Base-by-base conservation (phyloP, 2,797 vertebrate species). In the Microcaecilia unicolor region DNA sequence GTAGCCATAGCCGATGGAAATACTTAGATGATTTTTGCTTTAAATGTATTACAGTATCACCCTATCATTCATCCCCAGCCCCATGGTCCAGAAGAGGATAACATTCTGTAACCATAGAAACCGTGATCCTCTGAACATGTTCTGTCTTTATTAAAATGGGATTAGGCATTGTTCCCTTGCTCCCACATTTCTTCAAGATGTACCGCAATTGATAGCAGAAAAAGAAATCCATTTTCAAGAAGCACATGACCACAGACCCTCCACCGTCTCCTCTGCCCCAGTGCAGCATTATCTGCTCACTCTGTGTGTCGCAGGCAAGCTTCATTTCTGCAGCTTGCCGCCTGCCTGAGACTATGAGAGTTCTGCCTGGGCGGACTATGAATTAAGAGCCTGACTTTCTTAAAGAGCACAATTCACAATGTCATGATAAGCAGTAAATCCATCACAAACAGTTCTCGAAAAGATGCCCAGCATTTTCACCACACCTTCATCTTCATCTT, bases 61-160 rank as follows among this genome's bases (percentile, higher is more conserved):
- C 12, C 26, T 9, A 22, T 20, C 25, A 40, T 48, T 48, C 28
- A 36, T 48, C 36, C 50, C 26, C 39, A 25, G 31, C 25, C 21
- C 54, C 27, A 29, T 34, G 30, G 55, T 9, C 25, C 37, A 31
- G 41, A 27, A 25, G 42, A 51, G 41, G 48, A 62, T 41, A 61
- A 37, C 45, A 22, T 49, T 47, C 51, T 8, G 70, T 88, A 72
- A 72, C 72, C 80, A 85, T 81, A 72, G 85, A 80, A 77, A 86
- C 72, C 26, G 56, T 54, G 9, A 22, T 59, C 63, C 51, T 64
- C 33, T 59, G 61, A 64, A 79, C 53, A 46, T 66, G 70, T 72
- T 53, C 56, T 68, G 61, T 54, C 60, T 70, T 68, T 76, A 71
- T 78, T 66, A 47, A 21, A 70, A 78, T 61, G 45, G 12, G 33